Base-by-base conservation (phyloP, 2,888 invertebrate genomes). In the Agrotis ipsilon region DNA sequence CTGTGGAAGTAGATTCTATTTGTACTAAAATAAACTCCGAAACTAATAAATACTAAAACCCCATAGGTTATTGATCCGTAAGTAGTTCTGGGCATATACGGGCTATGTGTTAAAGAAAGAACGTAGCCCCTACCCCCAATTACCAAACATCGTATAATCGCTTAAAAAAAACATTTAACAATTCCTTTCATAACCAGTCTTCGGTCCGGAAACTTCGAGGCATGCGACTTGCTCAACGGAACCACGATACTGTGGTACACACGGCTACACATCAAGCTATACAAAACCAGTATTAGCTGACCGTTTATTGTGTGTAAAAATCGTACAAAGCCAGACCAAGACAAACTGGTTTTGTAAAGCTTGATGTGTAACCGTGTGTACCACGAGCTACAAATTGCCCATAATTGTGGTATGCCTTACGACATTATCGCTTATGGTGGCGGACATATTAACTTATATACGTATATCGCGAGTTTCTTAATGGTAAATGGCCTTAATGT, bases 191-290 rank as follows among this genome's bases (percentile, higher is more conserved):
- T 82, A 84, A 87, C 60, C 57, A 49, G 58, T 68, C 61, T 72
- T 46, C 86, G 89, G 85, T 87, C 84, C 85, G 86, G 66, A 86
- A 78, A 81, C 68, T 75, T 27, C 57, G 52, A 67, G 87, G 87
- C 72, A 89, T 86, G 68, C 70, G 58, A 63, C 70, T 86, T 85
- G 49, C 82, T 72, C 75, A 85, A 84, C 68, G 66, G 57, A 69
- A 75, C 71, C 60, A 52, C 45, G 54, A 14, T 75, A 66, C 75
- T 32, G 51, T 24, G 70, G 59, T 70, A n/a, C n/a, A n/a, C n/a
- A n/a, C n/a, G n/a, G n/a, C n/a, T n/a, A n/a, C n/a, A n/a, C n/a
- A n/a, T n/a, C n/a, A n/a, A n/a, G n/a, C n/a, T n/a, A n/a, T n/a
- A n/a, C n/a, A n/a, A n/a, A n/a, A n/a, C n/a, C n/a, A n/a, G n/a